phyloP scores from a whole-genome alignment of 2,797 vertebrate genomes.

The Steatocranus sp. region DNA sequence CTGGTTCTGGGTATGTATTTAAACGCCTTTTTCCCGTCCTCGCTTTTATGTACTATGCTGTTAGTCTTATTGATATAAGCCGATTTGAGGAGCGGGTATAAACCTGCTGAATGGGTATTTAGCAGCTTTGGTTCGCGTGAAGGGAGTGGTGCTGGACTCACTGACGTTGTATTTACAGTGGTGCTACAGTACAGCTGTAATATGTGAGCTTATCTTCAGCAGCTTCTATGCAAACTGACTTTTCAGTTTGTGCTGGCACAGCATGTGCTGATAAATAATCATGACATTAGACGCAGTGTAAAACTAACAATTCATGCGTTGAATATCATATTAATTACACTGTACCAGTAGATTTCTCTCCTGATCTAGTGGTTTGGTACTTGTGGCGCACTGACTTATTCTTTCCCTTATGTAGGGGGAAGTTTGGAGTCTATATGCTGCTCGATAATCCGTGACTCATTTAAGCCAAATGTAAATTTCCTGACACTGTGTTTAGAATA shows the following conservation, averaged over 20 bases:
- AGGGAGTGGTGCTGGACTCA: constrained; percentile 38
- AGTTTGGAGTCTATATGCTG: not conserved
- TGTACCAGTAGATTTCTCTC: not conserved
- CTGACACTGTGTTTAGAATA: not conserved
- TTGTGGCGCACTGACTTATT: not conserved
- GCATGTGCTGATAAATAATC: not conserved
- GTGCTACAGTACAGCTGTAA: not conserved
- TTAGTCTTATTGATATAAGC: not conserved
- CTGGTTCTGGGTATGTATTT: constrained; percentile 85
- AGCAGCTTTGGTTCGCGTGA: constrained; percentile 22
- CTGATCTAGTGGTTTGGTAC: not conserved
- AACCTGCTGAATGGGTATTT: not conserved
- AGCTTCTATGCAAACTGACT: not conserved
- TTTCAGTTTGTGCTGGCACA: not conserved
- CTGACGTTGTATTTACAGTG: not conserved
- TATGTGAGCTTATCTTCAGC: not conserved
- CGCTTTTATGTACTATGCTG: not conserved
- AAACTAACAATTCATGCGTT: not conserved
- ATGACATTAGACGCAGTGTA: not conserved
- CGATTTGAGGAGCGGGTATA: not conserved
- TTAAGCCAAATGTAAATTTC: not conserved
- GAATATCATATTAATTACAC: not conserved
- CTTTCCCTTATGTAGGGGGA: not conserved
- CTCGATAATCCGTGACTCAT: not conserved
- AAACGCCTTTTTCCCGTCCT: not conserved